Evolutionary conservation across 2,888 invertebrate genomes (phyloP).

Genomic region (Disparrhopalites patrizii): DNA sequence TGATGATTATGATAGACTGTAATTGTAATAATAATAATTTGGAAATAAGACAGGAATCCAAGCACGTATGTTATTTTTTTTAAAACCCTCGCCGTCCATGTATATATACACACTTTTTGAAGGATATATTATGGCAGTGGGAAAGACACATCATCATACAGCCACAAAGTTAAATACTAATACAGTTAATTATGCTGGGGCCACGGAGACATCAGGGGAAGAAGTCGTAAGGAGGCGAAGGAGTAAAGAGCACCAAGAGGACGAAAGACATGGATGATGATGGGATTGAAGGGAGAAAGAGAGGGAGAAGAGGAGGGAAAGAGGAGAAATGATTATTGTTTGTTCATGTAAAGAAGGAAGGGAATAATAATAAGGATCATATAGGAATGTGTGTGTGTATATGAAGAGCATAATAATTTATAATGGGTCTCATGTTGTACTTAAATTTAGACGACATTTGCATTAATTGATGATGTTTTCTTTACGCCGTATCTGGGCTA

Average conservation of each 20-base stretch:
- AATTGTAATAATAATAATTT: not conserved
- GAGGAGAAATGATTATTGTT: no score
- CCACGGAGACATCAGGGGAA: not conserved
- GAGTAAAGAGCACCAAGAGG: not conserved
- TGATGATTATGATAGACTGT: not conserved
- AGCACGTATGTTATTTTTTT: not conserved
- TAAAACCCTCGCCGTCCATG: no score
- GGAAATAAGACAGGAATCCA: not conserved
- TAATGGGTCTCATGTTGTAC: not conserved
- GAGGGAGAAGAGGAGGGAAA: not conserved
- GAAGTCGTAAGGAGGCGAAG: not conserved
- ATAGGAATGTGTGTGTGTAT: not conserved
- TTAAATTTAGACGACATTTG: conserved; percentile 47
- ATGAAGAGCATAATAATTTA: conserved; percentile 5
- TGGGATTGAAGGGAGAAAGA: not conserved
- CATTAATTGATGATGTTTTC: conserved; percentile 41
- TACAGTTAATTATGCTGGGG: not conserved
- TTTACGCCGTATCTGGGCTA: conserved; percentile 38
- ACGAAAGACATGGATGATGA: not conserved
- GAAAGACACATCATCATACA: no score
- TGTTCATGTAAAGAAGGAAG: no score
- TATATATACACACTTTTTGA: no score
- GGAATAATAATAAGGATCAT: no score
- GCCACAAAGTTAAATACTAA: not conserved
- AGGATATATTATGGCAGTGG: no score